phyloP scores from a whole-genome alignment of 2,113 vertebrate genomes.

The Chaenogobius annularis region DNA sequence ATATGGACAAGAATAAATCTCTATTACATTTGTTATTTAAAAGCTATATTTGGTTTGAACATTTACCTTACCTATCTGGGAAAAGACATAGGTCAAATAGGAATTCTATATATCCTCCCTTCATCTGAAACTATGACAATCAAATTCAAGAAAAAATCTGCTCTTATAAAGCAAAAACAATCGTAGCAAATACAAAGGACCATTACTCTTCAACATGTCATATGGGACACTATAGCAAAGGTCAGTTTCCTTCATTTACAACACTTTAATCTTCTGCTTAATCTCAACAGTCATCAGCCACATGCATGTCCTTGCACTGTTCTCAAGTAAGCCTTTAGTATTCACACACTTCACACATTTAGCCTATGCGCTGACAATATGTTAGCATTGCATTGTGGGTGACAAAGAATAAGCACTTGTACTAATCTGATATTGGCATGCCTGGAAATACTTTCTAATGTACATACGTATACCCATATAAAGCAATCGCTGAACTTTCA shows the following conservation, averaged over 20 bases:
- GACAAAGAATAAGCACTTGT: neutral
- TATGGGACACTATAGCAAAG: neutral
- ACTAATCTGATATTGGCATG: neutral
- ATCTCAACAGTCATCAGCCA: slow-evolving; percentile 5
- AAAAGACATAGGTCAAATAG: too few relatives aligned
- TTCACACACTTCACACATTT: neutral
- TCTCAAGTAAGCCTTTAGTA: neutral
- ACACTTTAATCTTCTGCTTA: slow-evolving; percentile 7
- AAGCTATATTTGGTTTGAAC: too few relatives aligned
- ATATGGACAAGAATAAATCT: too few relatives aligned
- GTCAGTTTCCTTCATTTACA: slow-evolving; percentile 4
- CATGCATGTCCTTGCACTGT: neutral
- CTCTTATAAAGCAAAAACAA: neutral
- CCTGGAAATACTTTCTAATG: neutral
- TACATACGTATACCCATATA: neutral
- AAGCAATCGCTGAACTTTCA: neutral
- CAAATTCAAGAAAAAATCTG: neutral
- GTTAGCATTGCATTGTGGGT: neutral
- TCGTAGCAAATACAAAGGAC: neutral
- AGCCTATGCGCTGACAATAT: neutral
- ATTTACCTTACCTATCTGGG: too few relatives aligned
- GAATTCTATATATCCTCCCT: too few relatives aligned
- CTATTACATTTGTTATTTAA: too few relatives aligned
- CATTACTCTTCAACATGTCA: neutral
- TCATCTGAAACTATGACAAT: too few relatives aligned